A percentile compares a stretch with the other conserved stretches of the same genome.
These are phyloP conservation scores for Semaprochilodus insignis DNA, from an alignment of 2,797 vertebrate species.

Conservation along the genomic window DNA sequence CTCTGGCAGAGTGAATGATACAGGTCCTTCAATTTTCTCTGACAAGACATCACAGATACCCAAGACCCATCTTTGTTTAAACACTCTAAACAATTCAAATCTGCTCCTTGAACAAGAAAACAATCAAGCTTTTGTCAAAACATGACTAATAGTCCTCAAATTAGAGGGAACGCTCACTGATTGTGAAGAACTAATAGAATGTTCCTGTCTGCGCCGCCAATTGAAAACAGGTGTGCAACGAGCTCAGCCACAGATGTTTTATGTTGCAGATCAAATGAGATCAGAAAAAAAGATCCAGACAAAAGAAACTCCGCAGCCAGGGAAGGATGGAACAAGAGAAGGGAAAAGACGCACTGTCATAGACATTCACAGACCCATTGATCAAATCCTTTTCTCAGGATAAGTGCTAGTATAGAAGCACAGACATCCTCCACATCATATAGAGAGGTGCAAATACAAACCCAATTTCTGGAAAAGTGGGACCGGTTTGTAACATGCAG, in stretches of 20 bases:
- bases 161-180: conserved; percentile 53
- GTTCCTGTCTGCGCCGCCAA: conserved; percentile 74
- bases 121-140: conserved; percentile 57
- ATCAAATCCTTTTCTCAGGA: background rate
- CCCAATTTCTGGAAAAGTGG: too few species aligned
- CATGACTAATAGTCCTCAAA: conserved; percentile 63
- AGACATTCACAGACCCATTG: conserved; percentile 13
- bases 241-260: conserved; percentile 75
- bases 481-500: too few species aligned
- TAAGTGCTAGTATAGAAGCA: background rate
- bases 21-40: background rate
- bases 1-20: background rate
- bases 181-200: conserved; percentile 71
- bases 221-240: conserved; percentile 81
- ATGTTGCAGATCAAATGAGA: conserved; percentile 76
- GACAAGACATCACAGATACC: background rate
- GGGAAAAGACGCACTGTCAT: background rate
- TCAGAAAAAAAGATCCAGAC: conserved; percentile 47
- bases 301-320: conserved; percentile 59
- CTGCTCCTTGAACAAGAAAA: conserved; percentile 48
- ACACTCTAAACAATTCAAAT: conserved; percentile 41
- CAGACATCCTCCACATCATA: background rate
- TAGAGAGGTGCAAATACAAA: background rate
- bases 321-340: conserved; percentile 32
- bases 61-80: background rate